Percentiles rank a stretch among this genome's conserved stretches.
phyloP scores from a whole-genome alignment of 1,140 invertebrate species.

The Manduca sexta region DNA sequence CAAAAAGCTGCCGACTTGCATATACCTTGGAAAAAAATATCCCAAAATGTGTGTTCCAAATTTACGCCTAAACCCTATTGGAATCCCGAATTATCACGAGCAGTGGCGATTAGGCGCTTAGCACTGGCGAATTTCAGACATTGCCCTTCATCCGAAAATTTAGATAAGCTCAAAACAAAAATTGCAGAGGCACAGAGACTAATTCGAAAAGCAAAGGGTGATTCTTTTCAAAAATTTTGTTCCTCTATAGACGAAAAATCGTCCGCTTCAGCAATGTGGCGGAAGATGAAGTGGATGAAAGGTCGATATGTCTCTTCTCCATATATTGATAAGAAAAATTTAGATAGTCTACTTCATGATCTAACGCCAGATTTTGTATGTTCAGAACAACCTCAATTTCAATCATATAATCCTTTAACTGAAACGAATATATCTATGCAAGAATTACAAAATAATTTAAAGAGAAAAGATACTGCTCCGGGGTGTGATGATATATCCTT shows the following conservation, averaged over 20 bases:
- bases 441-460: slow-evolving; percentile 23
- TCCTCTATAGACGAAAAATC: slow-evolving; percentile 12
- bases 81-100: slow-evolving; percentile 8
- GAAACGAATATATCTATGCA: slow-evolving; percentile 13
- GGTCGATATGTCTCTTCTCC: neutral
- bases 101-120: slow-evolving; percentile 10
- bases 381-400: neutral
- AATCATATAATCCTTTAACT: neutral
- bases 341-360: slow-evolving; percentile 7
- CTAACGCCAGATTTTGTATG: slow-evolving; percentile 1
- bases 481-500: slow-evolving; percentile 27
- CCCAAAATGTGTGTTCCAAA: no score
- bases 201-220: slow-evolving; percentile 18
- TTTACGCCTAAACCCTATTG: slow-evolving; percentile 5
- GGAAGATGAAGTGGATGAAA: slow-evolving; percentile 25
- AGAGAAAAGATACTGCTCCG: slow-evolving; percentile 24
- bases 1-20: neutral
- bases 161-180: slow-evolving; percentile 6
- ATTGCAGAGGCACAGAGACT: slow-evolving; percentile 5
- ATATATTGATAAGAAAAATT: slow-evolving; percentile 3
- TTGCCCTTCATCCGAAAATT: slow-evolving; percentile 12
- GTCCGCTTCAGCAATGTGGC: slow-evolving; percentile 22
- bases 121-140: slow-evolving; percentile 8
- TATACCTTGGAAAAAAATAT: neutral
- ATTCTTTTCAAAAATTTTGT: slow-evolving; percentile 20